Base-by-base conservation (phyloP, 2,888 invertebrate species). In the Caenorhabditis drosophilae region DNA sequence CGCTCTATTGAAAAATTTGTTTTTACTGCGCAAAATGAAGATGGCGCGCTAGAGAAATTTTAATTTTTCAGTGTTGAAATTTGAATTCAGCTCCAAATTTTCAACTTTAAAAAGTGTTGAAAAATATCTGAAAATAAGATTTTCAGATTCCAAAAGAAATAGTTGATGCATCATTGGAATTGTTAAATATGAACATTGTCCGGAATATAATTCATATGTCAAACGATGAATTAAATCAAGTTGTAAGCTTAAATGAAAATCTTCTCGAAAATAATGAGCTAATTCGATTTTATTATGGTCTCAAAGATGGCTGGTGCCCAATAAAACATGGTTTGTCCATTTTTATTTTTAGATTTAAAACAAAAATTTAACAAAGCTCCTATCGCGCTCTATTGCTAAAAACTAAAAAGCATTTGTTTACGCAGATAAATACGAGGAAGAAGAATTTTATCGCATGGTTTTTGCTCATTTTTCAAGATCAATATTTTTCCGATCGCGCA, bases 291-390 rank as follows among this genome's bases (percentile, higher is more conserved):
- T 71, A 73, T 50, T 76, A 75, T 47, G 77, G 77, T 4, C 63
- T 64, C n/a, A 64, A 60, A 12, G 77, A 77, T 44, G 74, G 72
- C 27, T 77, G 77, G 77, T 69, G 68, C 34, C 79, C 79, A 0
- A 35, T 73, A 2, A 53, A 67, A 15, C 74, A 70, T 49, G 76
- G 77, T 62, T 49, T 47, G 58, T 31, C n/a, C 3, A 18, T 44
- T 22, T n/a, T n/a, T n/a, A n/a, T n/a, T n/a, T n/a, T n/a, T n/a
- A n/a, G n/a, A n/a, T n/a, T n/a, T n/a, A n/a, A n/a, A n/a, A n/a
- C n/a, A n/a, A n/a, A n/a, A n/a, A n/a, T n/a, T n/a, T n/a, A n/a
- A n/a, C n/a, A n/a, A n/a, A n/a, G n/a, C n/a, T n/a, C n/a, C n/a
- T n/a, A n/a, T n/a, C n/a, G n/a, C n/a, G n/a, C n/a, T n/a, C n/a